These are phyloP conservation scores for Mormyrus proboscirostris DNA, from an alignment of 2,797 vertebrate species.

Conservation along the genomic window DNA sequence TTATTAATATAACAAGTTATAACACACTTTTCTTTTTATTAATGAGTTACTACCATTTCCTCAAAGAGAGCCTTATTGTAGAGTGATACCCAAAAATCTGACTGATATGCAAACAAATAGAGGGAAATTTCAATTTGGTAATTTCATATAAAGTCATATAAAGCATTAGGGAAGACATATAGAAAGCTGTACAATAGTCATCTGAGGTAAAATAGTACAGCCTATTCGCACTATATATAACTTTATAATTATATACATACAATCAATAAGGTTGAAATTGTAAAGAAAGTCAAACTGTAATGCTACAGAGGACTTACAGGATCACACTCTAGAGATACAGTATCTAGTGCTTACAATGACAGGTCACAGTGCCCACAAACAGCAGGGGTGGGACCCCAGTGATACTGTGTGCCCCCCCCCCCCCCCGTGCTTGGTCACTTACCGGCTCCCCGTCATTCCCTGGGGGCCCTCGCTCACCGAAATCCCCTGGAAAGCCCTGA, in stretches of 20 bases:
- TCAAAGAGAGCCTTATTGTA: not conserved
- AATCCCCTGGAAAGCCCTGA: slow-evolving; percentile 94
- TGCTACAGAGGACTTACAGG: not conserved
- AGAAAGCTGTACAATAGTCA: not conserved
- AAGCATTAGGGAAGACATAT: not conserved
- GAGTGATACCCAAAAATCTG: not conserved
- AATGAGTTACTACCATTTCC: not conserved
- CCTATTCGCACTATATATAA: not conserved
- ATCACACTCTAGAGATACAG: not conserved
- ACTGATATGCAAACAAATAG: slow-evolving; percentile 8
- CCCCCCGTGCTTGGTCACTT: slow-evolving; percentile 55
- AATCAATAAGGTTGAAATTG: not conserved
- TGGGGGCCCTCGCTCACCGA: slow-evolving; percentile 89
- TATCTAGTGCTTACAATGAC: not conserved
- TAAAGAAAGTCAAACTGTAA: not conserved
- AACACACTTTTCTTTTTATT: not conserved
- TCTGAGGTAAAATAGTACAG: not conserved
- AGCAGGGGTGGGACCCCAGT: not conserved
- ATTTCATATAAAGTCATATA: not conserved
- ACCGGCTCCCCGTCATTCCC: slow-evolving; percentile 93
- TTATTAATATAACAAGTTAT: not conserved
- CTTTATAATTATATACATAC: not conserved
- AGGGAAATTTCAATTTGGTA: not conserved
- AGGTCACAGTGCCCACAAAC: not conserved
- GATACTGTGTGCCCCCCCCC: not conserved